Conservation (phyloP, 2,888 invertebrate species). For the Spisula subtruncata region DNA sequence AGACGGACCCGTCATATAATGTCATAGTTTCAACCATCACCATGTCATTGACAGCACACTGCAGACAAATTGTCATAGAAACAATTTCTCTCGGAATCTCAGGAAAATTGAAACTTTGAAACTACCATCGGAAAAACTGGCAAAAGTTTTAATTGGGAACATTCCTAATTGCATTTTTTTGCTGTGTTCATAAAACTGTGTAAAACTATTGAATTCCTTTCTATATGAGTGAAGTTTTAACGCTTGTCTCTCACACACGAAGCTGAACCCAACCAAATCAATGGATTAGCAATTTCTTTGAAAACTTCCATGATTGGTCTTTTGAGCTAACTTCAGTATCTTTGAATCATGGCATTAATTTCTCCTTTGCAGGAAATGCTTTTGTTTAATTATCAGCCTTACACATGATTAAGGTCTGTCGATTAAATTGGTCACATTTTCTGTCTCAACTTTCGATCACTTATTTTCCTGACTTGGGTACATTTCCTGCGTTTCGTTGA, state of each 20-base stretch:
- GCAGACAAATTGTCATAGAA: neutral
- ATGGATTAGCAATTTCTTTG: conserved; percentile 13
- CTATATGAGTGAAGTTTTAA: neutral
- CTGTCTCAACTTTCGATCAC: conserved; percentile 7
- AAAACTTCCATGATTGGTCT: neutral
- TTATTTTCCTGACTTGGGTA: conserved; percentile 23
- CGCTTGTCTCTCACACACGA: neutral
- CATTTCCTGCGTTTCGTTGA: neutral
- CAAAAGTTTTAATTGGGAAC: conserved; percentile 18
- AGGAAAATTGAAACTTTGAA: neutral
- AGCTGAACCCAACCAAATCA: neutral
- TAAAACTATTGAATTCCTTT: conserved; percentile 18
- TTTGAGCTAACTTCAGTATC: neutral
- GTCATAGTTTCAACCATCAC: neutral
- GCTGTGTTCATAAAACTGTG: conserved; percentile 17
- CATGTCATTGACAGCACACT: neutral
- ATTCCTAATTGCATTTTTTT: conserved; percentile 21
- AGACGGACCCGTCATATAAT: neutral
- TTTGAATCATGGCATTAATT: conserved; percentile 30
- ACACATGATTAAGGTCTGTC: conserved; percentile 26
- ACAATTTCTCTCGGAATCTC: neutral
- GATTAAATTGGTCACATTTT: conserved; percentile 29
- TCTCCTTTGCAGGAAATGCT: conserved; percentile 26
- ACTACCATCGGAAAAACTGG: neutral
- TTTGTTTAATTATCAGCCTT: conserved; percentile 31